Evolutionary conservation across 2,888 invertebrate species (phyloP).

Genomic region (Dicyrtoma fusca): DNA sequence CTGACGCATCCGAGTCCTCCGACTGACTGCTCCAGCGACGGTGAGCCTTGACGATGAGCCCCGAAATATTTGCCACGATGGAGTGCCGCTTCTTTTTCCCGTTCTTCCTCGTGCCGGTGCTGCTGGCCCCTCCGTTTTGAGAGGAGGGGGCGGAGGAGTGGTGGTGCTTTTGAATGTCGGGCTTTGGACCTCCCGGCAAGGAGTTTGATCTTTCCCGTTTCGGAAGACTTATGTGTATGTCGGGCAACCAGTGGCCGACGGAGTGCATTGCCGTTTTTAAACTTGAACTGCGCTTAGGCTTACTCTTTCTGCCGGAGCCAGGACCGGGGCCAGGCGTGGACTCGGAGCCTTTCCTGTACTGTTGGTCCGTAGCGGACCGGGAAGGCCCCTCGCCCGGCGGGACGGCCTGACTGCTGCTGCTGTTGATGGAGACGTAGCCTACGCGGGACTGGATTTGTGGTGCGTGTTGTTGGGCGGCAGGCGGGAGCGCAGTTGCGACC

Average conservation of each 20-base stretch:
- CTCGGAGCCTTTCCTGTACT: not conserved
- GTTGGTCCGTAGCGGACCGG: no score
- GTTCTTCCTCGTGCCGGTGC: constrained; percentile 1
- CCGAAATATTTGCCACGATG: constrained; percentile 81
- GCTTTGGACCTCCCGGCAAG: constrained; percentile 72
- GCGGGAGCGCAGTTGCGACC: not conserved
- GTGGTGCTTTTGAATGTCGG: constrained; percentile 63
- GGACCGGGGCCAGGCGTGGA: not conserved
- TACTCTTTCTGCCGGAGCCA: constrained; percentile 60
- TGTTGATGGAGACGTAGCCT: constrained; percentile 39
- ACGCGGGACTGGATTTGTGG: constrained; percentile 44
- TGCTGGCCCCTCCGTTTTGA: not conserved
- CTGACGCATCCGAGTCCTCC: constrained; percentile 55
- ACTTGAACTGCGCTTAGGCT: constrained; percentile 72
- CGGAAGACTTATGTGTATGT: constrained; percentile 69
- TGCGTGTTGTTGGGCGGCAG: not conserved
- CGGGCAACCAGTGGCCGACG: constrained; percentile 79
- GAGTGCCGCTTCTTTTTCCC: constrained; percentile 76
- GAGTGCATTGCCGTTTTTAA: constrained; percentile 79
- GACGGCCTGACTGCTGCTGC: not conserved
- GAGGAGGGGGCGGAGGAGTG: constrained; percentile 36
- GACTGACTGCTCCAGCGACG: constrained; percentile 60
- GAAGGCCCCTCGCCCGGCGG: not conserved
- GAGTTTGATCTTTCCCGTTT: constrained; percentile 81
- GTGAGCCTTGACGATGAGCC: constrained; percentile 82